phyloP scores from a whole-genome alignment of 2,888 invertebrate genomes.

The Silvanus unidentatus region DNA sequence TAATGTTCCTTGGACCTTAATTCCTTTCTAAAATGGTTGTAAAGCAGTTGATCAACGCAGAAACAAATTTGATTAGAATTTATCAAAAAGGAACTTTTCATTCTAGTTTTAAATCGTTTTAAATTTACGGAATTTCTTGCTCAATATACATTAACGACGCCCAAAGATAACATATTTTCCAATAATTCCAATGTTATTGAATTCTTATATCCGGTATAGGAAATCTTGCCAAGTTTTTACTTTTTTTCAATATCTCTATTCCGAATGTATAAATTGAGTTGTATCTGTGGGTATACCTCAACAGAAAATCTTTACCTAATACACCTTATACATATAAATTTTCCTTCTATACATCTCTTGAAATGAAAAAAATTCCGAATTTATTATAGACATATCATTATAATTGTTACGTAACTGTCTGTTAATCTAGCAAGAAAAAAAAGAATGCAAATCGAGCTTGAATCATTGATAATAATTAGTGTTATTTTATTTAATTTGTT shows the following conservation, averaged over 20 bases:
- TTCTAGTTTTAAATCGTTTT: constrained; percentile 10
- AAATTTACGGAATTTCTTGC: constrained; percentile 22
- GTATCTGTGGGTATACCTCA: too few species aligned
- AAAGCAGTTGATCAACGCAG: neutral
- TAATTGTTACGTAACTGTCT: neutral
- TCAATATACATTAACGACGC: constrained; percentile 24
- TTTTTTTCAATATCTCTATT: constrained; percentile 8
- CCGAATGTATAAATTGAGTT: constrained; percentile 7
- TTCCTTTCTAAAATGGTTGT: constrained; percentile 3
- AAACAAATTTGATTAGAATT: constrained; percentile 5
- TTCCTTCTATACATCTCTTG: neutral
- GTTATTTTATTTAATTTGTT: constrained; percentile 11
- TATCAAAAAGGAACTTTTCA: neutral
- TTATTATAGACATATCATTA: constrained; percentile 41
- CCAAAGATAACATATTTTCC: constrained; percentile 7
- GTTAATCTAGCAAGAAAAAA: neutral
- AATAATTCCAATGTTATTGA: constrained; percentile 11
- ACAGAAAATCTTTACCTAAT: constrained; percentile 7
- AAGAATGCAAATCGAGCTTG: constrained; percentile 22
- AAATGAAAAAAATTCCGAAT: constrained; percentile 31
- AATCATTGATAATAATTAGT: constrained; percentile 28
- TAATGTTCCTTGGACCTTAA: constrained; percentile 63
- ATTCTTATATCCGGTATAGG: neutral
- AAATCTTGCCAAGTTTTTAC: too few species aligned
- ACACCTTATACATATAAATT: constrained; percentile 6